Percentiles rank a stretch among this genome's conserved stretches.
Conservation (phyloP, 2,113 vertebrate species). For the Mormoops blainvillei region DNA sequence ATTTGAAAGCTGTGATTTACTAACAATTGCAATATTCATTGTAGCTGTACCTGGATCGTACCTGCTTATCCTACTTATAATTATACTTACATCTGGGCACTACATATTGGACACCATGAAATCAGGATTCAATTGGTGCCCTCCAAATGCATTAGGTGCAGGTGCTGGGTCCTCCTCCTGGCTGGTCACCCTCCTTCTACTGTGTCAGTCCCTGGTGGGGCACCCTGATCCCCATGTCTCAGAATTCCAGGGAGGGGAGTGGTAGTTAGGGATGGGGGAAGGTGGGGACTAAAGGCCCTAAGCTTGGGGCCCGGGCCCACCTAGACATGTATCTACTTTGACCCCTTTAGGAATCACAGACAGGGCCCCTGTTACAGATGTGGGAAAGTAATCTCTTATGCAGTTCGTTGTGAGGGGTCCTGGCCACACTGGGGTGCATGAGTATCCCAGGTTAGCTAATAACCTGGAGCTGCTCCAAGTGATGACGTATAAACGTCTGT, state of each 20-base stretch:
- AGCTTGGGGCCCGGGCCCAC: too few relatives aligned
- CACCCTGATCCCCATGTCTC: neutral
- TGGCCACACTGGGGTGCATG: too few relatives aligned
- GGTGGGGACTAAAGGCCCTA: neutral
- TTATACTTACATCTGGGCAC: neutral
- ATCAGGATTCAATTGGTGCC: neutral
- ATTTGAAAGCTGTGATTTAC: neutral
- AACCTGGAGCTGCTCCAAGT: too few relatives aligned
- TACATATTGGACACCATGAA: fast-evolving
- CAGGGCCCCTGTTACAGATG: too few relatives aligned
- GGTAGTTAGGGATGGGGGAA: fast-evolving
- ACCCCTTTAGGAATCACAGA: too few relatives aligned
- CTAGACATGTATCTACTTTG: too few relatives aligned
- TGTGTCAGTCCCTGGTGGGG: neutral
- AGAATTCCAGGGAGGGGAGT: neutral
- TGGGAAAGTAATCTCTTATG: too few relatives aligned
- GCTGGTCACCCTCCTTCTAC: neutral
- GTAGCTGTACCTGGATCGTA: neutral
- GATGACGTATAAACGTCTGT: too few relatives aligned
- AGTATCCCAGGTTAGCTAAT: too few relatives aligned
- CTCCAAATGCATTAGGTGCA: neutral
- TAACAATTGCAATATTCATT: neutral
- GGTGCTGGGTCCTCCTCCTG: neutral
- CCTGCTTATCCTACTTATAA: neutral
- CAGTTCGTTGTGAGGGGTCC: too few relatives aligned